Evolutionary conservation across 2,113 vertebrate genomes (phyloP).

Genomic region (Penelope pileata): DNA sequence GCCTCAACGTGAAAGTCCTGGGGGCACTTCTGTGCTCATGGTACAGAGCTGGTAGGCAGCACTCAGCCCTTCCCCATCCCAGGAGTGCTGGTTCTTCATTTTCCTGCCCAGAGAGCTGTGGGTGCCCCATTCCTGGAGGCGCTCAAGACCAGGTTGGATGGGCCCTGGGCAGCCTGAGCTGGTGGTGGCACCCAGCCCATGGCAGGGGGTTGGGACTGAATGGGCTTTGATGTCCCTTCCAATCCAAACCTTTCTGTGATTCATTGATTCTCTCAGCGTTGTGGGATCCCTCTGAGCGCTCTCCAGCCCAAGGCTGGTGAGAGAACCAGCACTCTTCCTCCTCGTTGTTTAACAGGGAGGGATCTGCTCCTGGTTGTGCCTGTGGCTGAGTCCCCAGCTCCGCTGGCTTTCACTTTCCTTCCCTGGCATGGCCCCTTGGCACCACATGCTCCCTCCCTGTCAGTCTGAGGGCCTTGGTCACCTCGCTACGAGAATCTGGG

Average conservation of each 20-base stretch:
- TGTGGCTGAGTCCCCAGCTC: neutral
- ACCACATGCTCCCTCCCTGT: neutral
- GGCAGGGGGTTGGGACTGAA: too few species aligned
- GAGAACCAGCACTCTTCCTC: neutral
- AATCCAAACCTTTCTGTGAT: too few species aligned
- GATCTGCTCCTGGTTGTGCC: neutral
- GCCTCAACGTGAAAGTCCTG: neutral
- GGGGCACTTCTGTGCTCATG: neutral
- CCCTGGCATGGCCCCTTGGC: neutral
- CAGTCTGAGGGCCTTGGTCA: neutral
- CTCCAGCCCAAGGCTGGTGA: too few species aligned
- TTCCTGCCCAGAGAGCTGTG: too few species aligned
- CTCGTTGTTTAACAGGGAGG: neutral
- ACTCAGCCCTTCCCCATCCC: neutral
- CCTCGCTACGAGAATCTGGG: neutral
- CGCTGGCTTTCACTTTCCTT: neutral
- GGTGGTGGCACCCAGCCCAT: too few species aligned
- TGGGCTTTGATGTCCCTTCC: too few species aligned
- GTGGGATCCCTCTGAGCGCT: too few species aligned
- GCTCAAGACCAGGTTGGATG: too few species aligned
- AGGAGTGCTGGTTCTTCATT: neutral
- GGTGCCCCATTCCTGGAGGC: too few species aligned
- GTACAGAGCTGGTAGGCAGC: neutral
- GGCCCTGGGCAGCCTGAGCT: too few species aligned
- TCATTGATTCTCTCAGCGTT: too few species aligned